A percentile compares a stretch with the other conserved stretches of the same genome.
Conservation (phyloP, 2,797 vertebrate species). For the Selene dorsalis region DNA sequence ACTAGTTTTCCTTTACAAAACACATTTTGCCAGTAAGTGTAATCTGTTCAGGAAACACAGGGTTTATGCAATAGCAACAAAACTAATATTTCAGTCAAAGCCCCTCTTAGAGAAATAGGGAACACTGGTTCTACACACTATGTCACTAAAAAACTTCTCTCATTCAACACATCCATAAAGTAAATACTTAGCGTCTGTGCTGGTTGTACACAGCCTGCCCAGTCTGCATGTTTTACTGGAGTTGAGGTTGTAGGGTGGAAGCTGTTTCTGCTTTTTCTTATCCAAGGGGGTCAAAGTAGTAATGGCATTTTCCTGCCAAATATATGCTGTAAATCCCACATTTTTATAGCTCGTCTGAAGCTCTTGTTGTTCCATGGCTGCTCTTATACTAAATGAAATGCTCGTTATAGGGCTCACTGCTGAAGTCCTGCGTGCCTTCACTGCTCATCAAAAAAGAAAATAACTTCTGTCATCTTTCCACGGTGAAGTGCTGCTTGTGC, state of each 20-base stretch:
- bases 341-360: constrained; percentile 68
- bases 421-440: constrained; percentile 57
- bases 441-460: constrained; percentile 67
- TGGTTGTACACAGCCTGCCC: constrained; percentile 25
- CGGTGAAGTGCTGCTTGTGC: constrained; percentile 7
- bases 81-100: constrained; percentile 17
- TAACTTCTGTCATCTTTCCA: constrained; percentile 45
- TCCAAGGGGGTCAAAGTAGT: constrained; percentile 74
- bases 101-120: background rate
- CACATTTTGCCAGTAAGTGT: background rate
- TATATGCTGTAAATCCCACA: constrained; percentile 74
- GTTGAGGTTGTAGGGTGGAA: constrained; percentile 41
- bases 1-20: background rate
- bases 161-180: constrained; percentile 56
- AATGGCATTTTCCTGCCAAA: constrained; percentile 84
- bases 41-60: constrained; percentile 28
- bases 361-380: constrained; percentile 67
- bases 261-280: constrained; percentile 65
- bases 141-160: constrained; percentile 19
- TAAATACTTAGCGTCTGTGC: constrained; percentile 29
- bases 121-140: constrained; percentile 5
- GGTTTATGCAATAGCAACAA: constrained; percentile 5
- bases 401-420: constrained; percentile 64
- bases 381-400: constrained; percentile 53
- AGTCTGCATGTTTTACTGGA: constrained; percentile 45